Evolutionary conservation across 1,140 invertebrate genomes (phyloP).

Genomic region (Drosophila chauvacae): DNA sequence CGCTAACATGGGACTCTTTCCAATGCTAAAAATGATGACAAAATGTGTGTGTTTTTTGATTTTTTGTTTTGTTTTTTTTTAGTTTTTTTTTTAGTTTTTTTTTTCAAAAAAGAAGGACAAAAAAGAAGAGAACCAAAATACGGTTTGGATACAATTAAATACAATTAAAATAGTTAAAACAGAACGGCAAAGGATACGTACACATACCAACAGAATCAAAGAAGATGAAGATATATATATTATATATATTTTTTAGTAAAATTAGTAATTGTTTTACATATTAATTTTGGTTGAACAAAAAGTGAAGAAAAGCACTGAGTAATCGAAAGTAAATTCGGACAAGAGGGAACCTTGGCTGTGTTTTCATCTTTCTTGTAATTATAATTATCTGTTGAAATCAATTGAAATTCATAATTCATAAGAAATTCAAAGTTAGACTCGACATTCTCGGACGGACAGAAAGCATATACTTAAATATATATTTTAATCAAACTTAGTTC

Average conservation of each 20-base stretch:
- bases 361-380: background rate
- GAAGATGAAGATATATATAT: constrained; percentile 5
- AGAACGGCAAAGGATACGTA: constrained; percentile 26
- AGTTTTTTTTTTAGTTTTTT: background rate
- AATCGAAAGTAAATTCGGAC: background rate
- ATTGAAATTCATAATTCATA: background rate
- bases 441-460: background rate
- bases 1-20: constrained; percentile 91
- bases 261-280: too few species aligned
- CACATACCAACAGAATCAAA: constrained; percentile 22
- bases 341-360: background rate
- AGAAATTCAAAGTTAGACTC: background rate
- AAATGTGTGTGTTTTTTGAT: constrained; percentile 28
- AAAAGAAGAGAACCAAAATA: constrained; percentile 57
- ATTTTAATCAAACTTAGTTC: too few species aligned
- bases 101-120: constrained; percentile 43
- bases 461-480: background rate
- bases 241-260: constrained; percentile 4
- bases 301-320: background rate
- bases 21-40: constrained; percentile 84
- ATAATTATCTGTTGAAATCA: background rate
- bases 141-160: constrained; percentile 31
- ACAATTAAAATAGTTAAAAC: constrained; percentile 41
- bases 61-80: background rate
- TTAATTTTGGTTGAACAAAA: constrained; percentile 4